Evolutionary conservation across 2,888 invertebrate species (phyloP).

Genomic region (Trimorus sp.): DNA sequence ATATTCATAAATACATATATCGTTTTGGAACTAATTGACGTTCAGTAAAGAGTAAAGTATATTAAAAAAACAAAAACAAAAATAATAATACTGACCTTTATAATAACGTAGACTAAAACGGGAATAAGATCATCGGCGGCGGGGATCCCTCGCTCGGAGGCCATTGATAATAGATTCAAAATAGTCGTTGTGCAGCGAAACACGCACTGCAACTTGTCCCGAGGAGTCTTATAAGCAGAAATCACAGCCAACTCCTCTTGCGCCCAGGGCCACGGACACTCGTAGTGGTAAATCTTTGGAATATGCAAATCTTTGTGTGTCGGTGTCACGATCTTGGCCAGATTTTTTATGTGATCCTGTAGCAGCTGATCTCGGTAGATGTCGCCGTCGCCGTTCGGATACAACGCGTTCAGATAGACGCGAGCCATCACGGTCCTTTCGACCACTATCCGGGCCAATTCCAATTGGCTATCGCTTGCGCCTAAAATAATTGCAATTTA

Average conservation of each 20-base stretch:
- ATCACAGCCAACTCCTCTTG: constrained; percentile 94
- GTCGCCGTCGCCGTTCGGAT: constrained; percentile 98
- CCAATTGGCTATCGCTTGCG: constrained; percentile 87
- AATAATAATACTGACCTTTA: constrained; percentile 88
- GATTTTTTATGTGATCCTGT: constrained; percentile 92
- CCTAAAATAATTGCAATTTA: constrained; percentile 85
- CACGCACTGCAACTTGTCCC: constrained; percentile 92
- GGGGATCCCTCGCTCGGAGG: constrained; percentile 88
- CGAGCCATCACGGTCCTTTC: constrained; percentile 95
- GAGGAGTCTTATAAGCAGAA: constrained; percentile 94
- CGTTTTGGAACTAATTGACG: too few relatives aligned
- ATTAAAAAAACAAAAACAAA: too few relatives aligned
- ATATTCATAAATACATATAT: too few relatives aligned
- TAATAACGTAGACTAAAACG: constrained; percentile 97
- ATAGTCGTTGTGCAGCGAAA: constrained; percentile 95
- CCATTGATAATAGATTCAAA: constrained; percentile 95
- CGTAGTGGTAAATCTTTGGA: constrained; percentile 91
- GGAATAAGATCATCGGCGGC: constrained; percentile 98
- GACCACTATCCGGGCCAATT: constrained; percentile 90
- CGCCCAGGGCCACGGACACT: constrained; percentile 98
- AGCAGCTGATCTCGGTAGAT: constrained; percentile 94
- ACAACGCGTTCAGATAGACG: constrained; percentile 95
- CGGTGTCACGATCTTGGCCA: constrained; percentile 89
- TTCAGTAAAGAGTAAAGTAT: too few relatives aligned
- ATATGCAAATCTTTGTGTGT: constrained; percentile 91